Evolutionary conservation across 1,140 invertebrate species (phyloP).

Genomic region (Drosophila nigrodunni): DNA sequence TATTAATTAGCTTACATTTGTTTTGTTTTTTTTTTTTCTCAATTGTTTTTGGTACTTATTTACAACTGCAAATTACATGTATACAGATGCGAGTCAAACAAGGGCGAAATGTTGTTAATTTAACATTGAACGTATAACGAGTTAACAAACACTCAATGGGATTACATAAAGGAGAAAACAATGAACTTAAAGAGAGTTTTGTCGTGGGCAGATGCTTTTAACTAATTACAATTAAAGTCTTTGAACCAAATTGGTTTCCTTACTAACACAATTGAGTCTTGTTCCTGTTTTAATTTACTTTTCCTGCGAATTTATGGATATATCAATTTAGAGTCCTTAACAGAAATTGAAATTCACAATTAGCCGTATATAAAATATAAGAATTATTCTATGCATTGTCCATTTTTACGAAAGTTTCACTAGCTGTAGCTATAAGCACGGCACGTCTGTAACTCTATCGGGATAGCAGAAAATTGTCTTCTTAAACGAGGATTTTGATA

Average conservation of each 20-base stretch:
- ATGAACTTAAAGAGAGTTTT: slow-evolving; percentile 62
- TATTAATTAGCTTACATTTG: slow-evolving; percentile 44
- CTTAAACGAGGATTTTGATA: slow-evolving; percentile 39
- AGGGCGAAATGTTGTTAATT: slow-evolving; percentile 50
- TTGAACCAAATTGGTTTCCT: slow-evolving; percentile 57
- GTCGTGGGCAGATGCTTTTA: slow-evolving; percentile 38
- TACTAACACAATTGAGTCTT: slow-evolving; percentile 73
- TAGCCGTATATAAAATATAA: slow-evolving; percentile 52
- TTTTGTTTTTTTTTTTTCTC: slow-evolving; percentile 2
- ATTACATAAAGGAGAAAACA: slow-evolving; percentile 31
- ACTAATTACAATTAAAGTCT: slow-evolving; percentile 77
- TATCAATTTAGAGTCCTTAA: slow-evolving; percentile 35
- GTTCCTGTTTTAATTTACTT: slow-evolving; percentile 59
- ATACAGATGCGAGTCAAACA: slow-evolving; percentile 55
- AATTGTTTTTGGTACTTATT: slow-evolving; percentile 56
- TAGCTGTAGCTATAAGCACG: slow-evolving; percentile 60
- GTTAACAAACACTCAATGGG: slow-evolving; percentile 69
- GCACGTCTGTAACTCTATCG: slow-evolving; percentile 55
- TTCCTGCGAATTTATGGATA: slow-evolving; percentile 60
- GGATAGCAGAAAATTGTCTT: slow-evolving; percentile 23
- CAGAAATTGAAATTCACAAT: slow-evolving; percentile 51
- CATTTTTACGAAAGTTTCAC: slow-evolving; percentile 61
- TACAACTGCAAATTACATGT: slow-evolving; percentile 66
- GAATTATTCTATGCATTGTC: slow-evolving; percentile 65
- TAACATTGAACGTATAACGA: slow-evolving; percentile 72